Base-by-base conservation (phyloP, 2,888 invertebrate species). In the Leptarthrus brevirostris region DNA sequence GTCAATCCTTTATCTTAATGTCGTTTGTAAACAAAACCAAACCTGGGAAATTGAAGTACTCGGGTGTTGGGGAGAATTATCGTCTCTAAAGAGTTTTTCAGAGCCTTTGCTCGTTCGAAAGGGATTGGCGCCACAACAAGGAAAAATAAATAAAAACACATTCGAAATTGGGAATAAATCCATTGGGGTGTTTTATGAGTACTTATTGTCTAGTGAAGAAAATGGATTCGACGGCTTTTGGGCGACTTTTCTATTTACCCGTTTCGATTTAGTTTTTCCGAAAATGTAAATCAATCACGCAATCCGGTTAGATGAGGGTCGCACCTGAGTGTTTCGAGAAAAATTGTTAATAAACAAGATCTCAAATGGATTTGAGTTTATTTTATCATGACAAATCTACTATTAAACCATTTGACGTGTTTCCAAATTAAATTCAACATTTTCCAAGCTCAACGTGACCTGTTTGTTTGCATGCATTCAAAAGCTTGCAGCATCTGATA, bases 1-100 rank as follows among this genome's bases (percentile, higher is more conserved):
- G 70, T 71, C 70, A 71, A 71, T 71, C 54, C 70, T 71, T 53
- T 52, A 71, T 54, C 70, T 71, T 71, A 71, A 71, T 71, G 54
- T 54, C 70, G 53, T 71, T 54, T 36, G 70, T 71, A 71, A 71
- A 71, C 54, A 71, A 34, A 58, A 22, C 54, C 70, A 69, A 14
- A 40, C 44, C 47, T 10, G 36, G 20, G 14, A 12, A 26, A 22
- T 52, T 52, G 2, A 10, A 22, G 8, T 18, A 12, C 8, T 52
- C 8, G 5, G 18, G 22, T 10, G 49, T 49, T 16, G 16, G 4
- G 18, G 18, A 22, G 52, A 52, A 20, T 52, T 22, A 18, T 12
- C 3, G 52, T 20, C 6, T 47, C 16, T n/a, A 4, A n/a, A n/a
- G 30, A 30, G 40, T 40, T 40, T 12, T 40, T 40, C 12, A 12